Evolutionary conservation across 2,888 invertebrate genomes (phyloP), one percentile per base, ranked within the genome.

Genomic region (Clanis bilineata): DNA sequence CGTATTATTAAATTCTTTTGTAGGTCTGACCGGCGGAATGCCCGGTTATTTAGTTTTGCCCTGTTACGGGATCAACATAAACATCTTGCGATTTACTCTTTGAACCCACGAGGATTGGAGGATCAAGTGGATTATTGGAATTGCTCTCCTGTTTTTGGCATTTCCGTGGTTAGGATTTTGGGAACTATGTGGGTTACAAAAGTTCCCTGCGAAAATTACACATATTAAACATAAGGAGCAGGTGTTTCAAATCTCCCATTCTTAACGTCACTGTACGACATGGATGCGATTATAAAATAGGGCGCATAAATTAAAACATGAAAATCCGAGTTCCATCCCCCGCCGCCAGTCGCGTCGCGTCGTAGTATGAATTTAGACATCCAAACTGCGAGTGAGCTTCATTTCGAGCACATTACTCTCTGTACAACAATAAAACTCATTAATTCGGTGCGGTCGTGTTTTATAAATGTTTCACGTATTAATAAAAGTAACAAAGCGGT

Each of bases 381-480:
- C 81, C 85, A 83, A 85, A 77, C 78, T 74, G 72, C 72, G 70
- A 70, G 77, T 68, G 76, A 76, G 84, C 80, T 84, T 85, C 81
- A 81, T 87, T 88, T 81, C 71, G 82, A 71, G 83, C 83, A 80
- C 86, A 87, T 90, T 87, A 88, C 84, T 83, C 86, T 83, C 83
- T 76, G 82, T 79, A 77, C 78, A 90, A 90, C 90, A 92, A 90
- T 91, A 88, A 88, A 90, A 89, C 86, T 90, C 89, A 91, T 91
- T 89, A 91, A 91, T 88, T 86, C 85, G 71, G 85, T 80, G 90
- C 87, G 88, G 90, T 86, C 80, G 86, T 79, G 88, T 86, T 85
- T 87, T 86, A 89, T 91, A 88, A 91, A 92, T 90, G 90, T 91
- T 92, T 91, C 85, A 91, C 85, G 85, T 89, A 90, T 90, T 92